Evolutionary conservation across 2,888 invertebrate species (phyloP), one percentile per base, ranked within the genome.

Genomic region (Sesia bembeciformis): DNA sequence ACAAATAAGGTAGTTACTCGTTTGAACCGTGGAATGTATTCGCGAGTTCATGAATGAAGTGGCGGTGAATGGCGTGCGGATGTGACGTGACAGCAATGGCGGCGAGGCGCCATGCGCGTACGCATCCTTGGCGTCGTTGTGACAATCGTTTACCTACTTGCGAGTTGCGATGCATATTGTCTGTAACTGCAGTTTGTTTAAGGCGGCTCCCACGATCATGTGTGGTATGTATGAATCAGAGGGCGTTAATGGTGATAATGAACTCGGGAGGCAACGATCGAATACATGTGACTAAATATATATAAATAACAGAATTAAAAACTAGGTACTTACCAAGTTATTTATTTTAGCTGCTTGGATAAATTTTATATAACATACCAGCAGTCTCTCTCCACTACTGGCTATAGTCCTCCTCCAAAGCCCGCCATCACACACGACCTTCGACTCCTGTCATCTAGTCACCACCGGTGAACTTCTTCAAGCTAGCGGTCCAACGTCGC

Each of bases 21-120:
- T 46, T n/a, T 23, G 46, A 8, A 46, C 46, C 46, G 6, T 46
- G 46, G 23, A 23, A 6, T 7, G 4, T 50, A 38, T 39, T 38
- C 50, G 50, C 39, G 50, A 58, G 68, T 73, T 81, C 72, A 84
- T 85, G 85, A 85, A 85, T 85, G 86, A 73, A 71, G 69, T 66
- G 64, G 62, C 65, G 68, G 58, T 66, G 76, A 79, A 83, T 82
- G 83, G 76, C 69, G 64, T 65, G 68, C 76, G 83, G 79, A 79
- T 68, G 69, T 84, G 83, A 83, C 84, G 74, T 82, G 74, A 81
- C 62, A 57, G 55, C 53, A 60, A 60, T 62, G 70, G 60, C 59
- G 58, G 64, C 60, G 56, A 65, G 74, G 73, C 74, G 77, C 70
- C 74, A 56, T 57, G 74, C 78, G 75, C 74, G 68, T 74, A 74